phyloP scores from a whole-genome alignment of 2,797 vertebrate species.

The Lacerta agilis region DNA sequence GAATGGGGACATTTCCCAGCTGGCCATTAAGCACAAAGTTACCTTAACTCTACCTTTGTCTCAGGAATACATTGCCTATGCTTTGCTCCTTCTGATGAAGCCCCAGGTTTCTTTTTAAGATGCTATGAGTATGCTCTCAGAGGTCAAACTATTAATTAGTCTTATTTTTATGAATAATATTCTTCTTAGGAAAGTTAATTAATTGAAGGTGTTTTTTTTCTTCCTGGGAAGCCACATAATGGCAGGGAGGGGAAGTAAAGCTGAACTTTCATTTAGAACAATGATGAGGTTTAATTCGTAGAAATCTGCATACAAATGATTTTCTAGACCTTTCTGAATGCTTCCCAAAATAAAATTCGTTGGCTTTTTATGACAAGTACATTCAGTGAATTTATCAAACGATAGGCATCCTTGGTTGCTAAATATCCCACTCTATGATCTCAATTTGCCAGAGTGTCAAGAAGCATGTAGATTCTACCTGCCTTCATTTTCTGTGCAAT shows the following conservation, averaged over 20 bases:
- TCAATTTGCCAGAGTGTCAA: not conserved
- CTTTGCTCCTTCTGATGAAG: not conserved
- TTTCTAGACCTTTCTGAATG: not conserved
- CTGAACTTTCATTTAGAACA: slow-evolving; percentile 1
- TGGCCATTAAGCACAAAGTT: slow-evolving; percentile 2
- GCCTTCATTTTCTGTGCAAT: not conserved
- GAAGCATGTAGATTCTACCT: not conserved
- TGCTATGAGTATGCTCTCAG: not conserved
- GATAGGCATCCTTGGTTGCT: fast-evolving
- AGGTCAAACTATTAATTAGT: not conserved
- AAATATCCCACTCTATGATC: not conserved
- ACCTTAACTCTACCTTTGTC: not conserved
- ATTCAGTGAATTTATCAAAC: not conserved
- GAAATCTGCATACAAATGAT: slow-evolving; percentile 8
- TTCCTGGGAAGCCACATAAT: not conserved
- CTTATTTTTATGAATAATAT: not conserved
- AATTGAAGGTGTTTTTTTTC: not conserved
- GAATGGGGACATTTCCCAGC: not conserved
- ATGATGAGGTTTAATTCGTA: slow-evolving; percentile 13
- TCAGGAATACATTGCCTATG: not conserved
- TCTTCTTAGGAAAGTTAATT: not conserved
- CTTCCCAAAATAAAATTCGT: not conserved
- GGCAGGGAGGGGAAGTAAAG: not conserved
- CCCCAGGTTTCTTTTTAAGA: not conserved
- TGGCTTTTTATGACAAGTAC: not conserved